Base-by-base conservation (phyloP, 2,113 vertebrate genomes). In the Aphelocoma coerulescens region DNA sequence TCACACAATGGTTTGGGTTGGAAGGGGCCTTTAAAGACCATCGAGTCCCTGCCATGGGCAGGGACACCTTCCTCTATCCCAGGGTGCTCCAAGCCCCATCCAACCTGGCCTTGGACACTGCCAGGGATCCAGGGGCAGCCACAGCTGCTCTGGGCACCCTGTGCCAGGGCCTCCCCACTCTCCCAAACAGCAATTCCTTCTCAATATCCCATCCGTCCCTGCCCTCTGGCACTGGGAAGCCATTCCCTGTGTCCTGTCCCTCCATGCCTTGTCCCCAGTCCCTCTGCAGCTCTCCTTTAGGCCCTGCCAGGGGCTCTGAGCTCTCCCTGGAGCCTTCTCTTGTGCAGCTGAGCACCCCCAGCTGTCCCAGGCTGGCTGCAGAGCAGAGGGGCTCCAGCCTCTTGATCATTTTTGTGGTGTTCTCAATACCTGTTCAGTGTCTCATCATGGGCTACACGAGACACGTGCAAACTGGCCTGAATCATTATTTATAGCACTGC, bases 1-100 rank as follows among this genome's bases (percentile, higher is more conserved):
- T 18, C 23, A 8, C 1, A 1, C 28, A 10, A 1, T 3, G 59
- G 9, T 55, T 81, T 73, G 26, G 17, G 26, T 10, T 2, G 55
- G 35, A 66, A 83, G 7, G 16, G 27, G 17, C 13, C 11, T 39
- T 43, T 9, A 1, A 18, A 44, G 21, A 0, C 0, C n/a, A 26
- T 2, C 7, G 1, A 9, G 16, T 21, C 3, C 16, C 12, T 61
- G 48, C 57, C 5, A 10, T 1, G 5, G 2, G 24, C 30, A 67
- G 52, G 51, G 48, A 28, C 39, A 20, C 2, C 44, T 65, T 2
- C 35, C 17, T 16, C 17, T 1, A 0, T 3, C 27, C 21, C 48
- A 88, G 20, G 6, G 0, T 39, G 5, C 48, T 30, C 35, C 28
- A 3, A 61, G 13, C 23, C 20, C 52, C 0, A 0, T 41, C 52